Evolutionary conservation across 2,113 vertebrate genomes (phyloP).

Genomic region (Rousettus leschenaultii): DNA sequence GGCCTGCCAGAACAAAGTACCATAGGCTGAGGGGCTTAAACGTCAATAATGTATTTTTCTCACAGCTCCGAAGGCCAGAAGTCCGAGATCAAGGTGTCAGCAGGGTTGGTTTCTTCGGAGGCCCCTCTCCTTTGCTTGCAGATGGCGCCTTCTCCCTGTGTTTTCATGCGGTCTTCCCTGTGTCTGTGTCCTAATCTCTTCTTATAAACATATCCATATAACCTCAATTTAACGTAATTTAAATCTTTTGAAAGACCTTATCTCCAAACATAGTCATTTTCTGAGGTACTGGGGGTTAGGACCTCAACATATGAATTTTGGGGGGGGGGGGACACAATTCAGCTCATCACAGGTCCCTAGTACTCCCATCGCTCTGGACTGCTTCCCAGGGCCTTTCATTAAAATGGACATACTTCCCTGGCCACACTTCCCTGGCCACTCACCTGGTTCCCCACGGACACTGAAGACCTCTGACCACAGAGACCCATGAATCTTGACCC

Average conservation of each 20-base stretch:
- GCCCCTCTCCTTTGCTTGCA: background rate
- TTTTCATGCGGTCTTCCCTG: background rate
- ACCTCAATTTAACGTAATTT: background rate
- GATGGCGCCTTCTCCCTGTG: background rate
- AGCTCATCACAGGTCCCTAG: background rate
- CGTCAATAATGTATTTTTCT: background rate
- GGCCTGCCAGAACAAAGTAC: background rate
- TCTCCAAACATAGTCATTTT: background rate
- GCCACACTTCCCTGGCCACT: rapidly evolving
- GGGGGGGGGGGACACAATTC: too few species aligned
- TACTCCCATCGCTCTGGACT: background rate
- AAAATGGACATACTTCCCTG: rapidly evolving
- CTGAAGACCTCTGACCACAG: background rate
- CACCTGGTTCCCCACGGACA: rapidly evolving
- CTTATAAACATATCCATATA: background rate
- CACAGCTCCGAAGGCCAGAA: background rate
- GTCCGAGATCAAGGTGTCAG: background rate
- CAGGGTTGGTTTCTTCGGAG: background rate
- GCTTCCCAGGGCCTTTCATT: background rate
- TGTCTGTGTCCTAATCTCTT: background rate
- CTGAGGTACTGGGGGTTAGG: background rate
- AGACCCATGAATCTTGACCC: background rate
- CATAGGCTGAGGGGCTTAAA: background rate
- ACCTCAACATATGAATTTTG: background rate
- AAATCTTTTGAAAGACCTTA: background rate